Evolutionary conservation across 2,113 vertebrate genomes (phyloP).

Genomic region (Struthidea cinerea): DNA sequence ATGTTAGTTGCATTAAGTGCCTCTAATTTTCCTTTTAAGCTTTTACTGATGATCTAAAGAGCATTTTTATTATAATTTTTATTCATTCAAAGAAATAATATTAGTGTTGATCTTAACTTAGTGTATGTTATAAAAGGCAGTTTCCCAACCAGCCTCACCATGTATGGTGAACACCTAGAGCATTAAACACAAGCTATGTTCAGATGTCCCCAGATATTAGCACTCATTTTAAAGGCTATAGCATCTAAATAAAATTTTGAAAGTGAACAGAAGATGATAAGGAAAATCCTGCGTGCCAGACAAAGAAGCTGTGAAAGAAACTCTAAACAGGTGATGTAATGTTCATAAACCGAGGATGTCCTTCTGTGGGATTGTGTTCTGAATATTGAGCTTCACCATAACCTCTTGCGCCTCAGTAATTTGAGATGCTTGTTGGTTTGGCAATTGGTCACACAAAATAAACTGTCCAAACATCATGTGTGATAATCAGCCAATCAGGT

Average conservation of each 20-base stretch:
- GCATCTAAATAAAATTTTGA: background rate
- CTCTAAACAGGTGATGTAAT: rapidly evolving
- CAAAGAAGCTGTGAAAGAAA: background rate
- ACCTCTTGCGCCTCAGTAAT: background rate
- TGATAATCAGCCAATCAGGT: slow-evolving; percentile 49
- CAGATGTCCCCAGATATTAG: background rate
- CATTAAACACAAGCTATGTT: background rate
- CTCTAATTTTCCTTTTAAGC: background rate
- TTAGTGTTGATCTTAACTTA: background rate
- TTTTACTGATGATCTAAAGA: background rate
- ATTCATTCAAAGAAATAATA: background rate
- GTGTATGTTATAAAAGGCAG: background rate
- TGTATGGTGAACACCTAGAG: background rate
- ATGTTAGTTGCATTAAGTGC: background rate
- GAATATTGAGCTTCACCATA: background rate
- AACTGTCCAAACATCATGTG: slow-evolving; percentile 48
- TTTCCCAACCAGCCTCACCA: background rate
- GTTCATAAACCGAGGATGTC: background rate
- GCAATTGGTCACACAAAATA: slow-evolving; percentile 54
- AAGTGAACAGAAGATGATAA: background rate
- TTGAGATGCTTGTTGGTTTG: slow-evolving; percentile 26
- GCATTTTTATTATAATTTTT: background rate
- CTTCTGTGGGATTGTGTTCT: background rate
- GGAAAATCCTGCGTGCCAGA: background rate
- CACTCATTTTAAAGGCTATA: background rate